Percentiles rank a stretch among this genome's conserved stretches.
Evolutionary conservation across 2,113 vertebrate genomes (phyloP).

Genomic region (Elephantulus edwardii): DNA sequence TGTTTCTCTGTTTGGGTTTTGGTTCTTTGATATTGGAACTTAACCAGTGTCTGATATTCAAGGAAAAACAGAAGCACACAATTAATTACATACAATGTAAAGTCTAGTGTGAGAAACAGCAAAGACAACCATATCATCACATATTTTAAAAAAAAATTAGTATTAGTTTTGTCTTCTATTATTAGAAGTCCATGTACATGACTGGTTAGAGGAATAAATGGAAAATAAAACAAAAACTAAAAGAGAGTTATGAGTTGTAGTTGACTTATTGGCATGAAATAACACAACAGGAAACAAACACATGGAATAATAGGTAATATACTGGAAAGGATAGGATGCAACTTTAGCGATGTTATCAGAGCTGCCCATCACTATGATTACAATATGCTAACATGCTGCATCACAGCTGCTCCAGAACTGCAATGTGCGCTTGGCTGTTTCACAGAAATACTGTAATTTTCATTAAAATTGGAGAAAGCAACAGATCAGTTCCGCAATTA

Average conservation of each 20-base stretch:
- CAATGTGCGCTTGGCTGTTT: conserved; percentile 55
- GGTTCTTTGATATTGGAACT: neutral
- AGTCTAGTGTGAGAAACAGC: neutral
- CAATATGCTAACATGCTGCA: conserved; percentile 5
- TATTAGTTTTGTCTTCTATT: neutral
- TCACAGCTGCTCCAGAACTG: conserved; percentile 21
- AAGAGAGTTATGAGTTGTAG: neutral
- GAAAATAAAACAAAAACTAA: neutral
- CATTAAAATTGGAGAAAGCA: conserved; percentile 73
- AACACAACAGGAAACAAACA: neutral
- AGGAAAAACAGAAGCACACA: neutral
- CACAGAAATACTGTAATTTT: conserved; percentile 66
- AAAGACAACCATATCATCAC: fast-evolving
- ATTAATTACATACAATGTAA: neutral
- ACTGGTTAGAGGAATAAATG: neutral
- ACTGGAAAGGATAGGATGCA: neutral
- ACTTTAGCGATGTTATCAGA: neutral
- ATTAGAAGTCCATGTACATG: neutral
- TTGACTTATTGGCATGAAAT: neutral
- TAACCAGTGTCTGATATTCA: neutral
- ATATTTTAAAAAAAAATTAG: neutral
- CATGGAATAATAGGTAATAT: neutral
- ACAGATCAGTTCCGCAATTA: conserved; percentile 63
- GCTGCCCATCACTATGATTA: neutral
- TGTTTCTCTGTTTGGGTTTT: too few relatives aligned